These are phyloP conservation scores for Acleris cristana DNA, from an alignment of 2,888 invertebrate species.

Conservation along the genomic window DNA sequence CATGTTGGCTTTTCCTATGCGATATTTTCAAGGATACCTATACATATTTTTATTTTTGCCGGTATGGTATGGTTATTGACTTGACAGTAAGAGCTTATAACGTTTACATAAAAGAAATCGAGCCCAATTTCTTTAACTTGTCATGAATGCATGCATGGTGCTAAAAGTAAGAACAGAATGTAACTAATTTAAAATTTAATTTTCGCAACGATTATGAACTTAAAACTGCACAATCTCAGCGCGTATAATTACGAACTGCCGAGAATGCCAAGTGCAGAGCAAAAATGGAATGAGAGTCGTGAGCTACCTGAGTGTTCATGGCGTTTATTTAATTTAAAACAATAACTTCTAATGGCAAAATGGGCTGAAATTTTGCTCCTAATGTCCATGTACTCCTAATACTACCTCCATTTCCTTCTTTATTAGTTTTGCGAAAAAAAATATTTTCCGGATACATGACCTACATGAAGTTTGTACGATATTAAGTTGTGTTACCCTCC, in stretches of 20 bases:
- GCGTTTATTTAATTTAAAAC: conserved; percentile 10
- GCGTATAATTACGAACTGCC: conserved; percentile 21
- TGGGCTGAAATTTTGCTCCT: neutral
- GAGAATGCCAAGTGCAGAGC: conserved; percentile 24
- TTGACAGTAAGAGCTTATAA: no score
- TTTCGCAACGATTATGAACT: conserved; percentile 18
- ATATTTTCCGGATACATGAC: no score
- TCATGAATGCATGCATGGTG: neutral
- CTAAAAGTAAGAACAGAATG: conserved; percentile 13
- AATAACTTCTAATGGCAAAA: conserved; percentile 3
- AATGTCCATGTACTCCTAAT: neutral
- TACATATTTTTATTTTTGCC: no score
- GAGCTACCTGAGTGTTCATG: conserved; percentile 6
- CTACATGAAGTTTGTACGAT: no score
- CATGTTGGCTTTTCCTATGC: no score
- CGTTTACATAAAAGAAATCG: no score
- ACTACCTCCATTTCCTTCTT: neutral
- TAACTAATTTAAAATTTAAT: conserved; percentile 29
- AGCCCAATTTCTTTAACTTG: no score
- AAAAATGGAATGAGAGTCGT: conserved; percentile 31
- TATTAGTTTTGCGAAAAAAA: no score
- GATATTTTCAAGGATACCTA: no score
- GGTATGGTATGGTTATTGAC: no score
- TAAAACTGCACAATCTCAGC: conserved; percentile 14
- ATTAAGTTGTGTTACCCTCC: no score